Conservation (phyloP, 2,888 invertebrate species). For the Ctenicera cuprea region DNA sequence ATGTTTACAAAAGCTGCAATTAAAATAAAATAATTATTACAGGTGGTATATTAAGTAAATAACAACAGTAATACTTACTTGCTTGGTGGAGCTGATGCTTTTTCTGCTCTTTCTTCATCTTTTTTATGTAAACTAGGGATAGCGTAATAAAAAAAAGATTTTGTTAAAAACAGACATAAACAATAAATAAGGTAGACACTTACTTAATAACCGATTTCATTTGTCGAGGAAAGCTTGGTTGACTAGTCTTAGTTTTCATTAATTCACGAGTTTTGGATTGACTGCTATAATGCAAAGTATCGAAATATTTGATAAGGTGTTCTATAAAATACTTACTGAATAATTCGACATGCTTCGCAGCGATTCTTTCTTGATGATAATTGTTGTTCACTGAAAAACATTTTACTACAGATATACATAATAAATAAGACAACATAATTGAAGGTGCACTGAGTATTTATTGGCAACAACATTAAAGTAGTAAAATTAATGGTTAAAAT, state of each 20-base stretch:
- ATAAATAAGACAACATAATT: too few relatives aligned
- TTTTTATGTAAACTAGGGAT: too few relatives aligned
- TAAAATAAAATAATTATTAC: not conserved
- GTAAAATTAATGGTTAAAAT: too few relatives aligned
- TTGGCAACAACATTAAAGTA: too few relatives aligned
- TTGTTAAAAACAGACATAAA: too few relatives aligned
- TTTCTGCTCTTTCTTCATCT: not conserved
- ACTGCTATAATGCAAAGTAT: not conserved
- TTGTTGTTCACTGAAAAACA: not conserved
- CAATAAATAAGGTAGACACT: too few relatives aligned
- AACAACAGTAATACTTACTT: not conserved
- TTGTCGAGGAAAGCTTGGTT: too few relatives aligned
- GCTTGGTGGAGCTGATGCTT: not conserved
- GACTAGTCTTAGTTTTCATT: not conserved
- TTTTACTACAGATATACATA: too few relatives aligned
- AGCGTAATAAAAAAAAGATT: too few relatives aligned
- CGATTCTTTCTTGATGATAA: not conserved
- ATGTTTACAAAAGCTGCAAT: not conserved
- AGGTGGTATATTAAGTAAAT: too few relatives aligned
- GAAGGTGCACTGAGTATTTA: too few relatives aligned
- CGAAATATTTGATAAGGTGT: not conserved
- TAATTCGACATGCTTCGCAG: slow-evolving; percentile 9
- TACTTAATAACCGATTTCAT: too few relatives aligned
- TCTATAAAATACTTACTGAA: not conserved
- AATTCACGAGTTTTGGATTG: not conserved